Evolutionary conservation across 30 jellyfish, hydroid and myxozoan species (phyloP), one percentile per base, ranked within the genome.

Genomic region (Morbakka virulenta): DNA sequence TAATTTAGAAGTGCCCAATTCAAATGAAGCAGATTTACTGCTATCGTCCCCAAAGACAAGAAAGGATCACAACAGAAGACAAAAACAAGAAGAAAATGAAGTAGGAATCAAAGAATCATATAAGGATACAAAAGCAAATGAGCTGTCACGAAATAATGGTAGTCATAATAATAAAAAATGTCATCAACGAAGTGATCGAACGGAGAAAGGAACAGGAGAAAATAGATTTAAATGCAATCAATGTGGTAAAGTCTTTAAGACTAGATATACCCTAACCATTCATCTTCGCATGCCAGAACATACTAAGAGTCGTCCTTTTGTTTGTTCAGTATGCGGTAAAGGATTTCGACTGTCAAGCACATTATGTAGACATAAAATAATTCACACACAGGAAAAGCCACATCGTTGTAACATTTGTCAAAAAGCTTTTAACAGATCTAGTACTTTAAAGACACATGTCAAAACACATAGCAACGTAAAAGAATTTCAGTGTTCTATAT

Each of bases 261-360:
- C 96, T 6, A 67, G 96, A 4, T 86, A 86, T 86, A 86, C 96
- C 2, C 71, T 86, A 22, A 86, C 89, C 21, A 86, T 86, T 72
- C 96, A 86, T 81, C 91, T 72, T 9, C 69, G 83, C 28, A 86
- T 86, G 96, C 96, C 96, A 20, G 50, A 77, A 4, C 96, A 86
- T 32, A 86, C 96, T 29, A 86, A 77, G 51, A 86, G 96, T 49
- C 66, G 96, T 52, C 98, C 98, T 21, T 91, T 91, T 68, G 95
- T 79, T 21, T 91, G 98, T 82, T 69, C 81, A 24, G 93, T 86
- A 21, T 93, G 99, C 50, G 99, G 99, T 30, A 93, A 93, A 51
- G 89, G 95, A 17, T 93, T 93, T 63, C 96, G 99, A 32, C 62
- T 93, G 50, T 93, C 99, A 13, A 93, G 99, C 33, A 93, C 99